A percentile compares a stretch with the other conserved stretches of the same genome.
Conservation (phyloP, 2,113 vertebrate species). For the Siniperca chuatsi region DNA sequence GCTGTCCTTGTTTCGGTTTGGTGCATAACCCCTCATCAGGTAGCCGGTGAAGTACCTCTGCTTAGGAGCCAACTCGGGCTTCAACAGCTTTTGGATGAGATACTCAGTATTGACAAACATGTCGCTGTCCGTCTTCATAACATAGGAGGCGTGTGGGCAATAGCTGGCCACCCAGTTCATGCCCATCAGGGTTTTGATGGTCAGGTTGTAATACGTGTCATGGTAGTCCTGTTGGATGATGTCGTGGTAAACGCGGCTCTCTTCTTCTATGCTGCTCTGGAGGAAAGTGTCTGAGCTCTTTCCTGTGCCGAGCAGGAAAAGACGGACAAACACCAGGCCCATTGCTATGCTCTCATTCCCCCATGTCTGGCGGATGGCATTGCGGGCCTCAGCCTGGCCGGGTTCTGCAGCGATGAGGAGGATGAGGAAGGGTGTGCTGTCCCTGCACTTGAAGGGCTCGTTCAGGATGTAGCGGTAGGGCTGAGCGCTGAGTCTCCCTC, state of each 20-base stretch:
- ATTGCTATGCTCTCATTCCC: constrained; percentile 91
- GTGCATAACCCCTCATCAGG: constrained; percentile 95
- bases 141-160: constrained; percentile 90
- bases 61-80: constrained; percentile 90
- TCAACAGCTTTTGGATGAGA: constrained; percentile 96
- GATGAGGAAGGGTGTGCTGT: constrained; percentile 91
- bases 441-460: constrained; percentile 92
- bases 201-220: constrained; percentile 97
- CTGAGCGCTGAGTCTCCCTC: constrained; percentile 86
- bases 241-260: constrained; percentile 91
- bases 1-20: constrained; percentile 95
- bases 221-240: constrained; percentile 96
- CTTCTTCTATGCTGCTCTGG: constrained; percentile 89
- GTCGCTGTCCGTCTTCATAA: constrained; percentile 99
- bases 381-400: constrained; percentile 90
- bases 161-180: constrained; percentile 98
- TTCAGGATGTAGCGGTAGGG: constrained; percentile 95
- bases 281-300: constrained; percentile 83
- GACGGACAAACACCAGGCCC: constrained; percentile 88
- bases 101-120: constrained; percentile 99
- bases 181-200: constrained; percentile 99
- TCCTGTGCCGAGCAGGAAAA: constrained; percentile 91
- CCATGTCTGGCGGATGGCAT: constrained; percentile 96
- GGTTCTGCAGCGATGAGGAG: constrained; percentile 94
- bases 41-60: constrained; percentile 96